Evolutionary conservation across 2,888 invertebrate genomes (phyloP).

Genomic region (Dyspetes luteomarginatus): DNA sequence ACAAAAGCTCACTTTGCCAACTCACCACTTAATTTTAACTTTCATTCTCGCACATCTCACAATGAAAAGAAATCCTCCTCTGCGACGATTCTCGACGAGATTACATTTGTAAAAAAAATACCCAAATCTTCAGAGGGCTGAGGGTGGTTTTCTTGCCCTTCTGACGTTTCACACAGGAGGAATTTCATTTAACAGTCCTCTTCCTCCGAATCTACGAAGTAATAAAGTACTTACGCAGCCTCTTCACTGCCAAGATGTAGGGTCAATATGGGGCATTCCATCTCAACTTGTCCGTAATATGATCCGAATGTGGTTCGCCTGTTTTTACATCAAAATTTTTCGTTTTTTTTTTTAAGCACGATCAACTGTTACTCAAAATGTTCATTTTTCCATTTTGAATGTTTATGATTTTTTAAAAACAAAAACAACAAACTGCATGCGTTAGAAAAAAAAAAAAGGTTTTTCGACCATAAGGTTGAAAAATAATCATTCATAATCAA

Average conservation of each 20-base stretch:
- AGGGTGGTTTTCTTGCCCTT: slow-evolving; percentile 6
- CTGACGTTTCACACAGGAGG: slow-evolving; percentile 21
- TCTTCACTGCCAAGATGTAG: neutral
- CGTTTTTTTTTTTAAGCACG: neutral
- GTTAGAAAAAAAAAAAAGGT: no score
- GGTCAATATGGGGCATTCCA: no score
- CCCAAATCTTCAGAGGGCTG: slow-evolving; percentile 46
- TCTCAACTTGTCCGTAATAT: no score
- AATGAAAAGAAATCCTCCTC: slow-evolving; percentile 38
- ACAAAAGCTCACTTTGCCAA: slow-evolving; percentile 10
- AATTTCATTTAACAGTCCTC: slow-evolving; percentile 58
- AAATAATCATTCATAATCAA: no score
- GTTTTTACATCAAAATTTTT: neutral
- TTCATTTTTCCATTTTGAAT: no score
- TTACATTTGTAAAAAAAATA: slow-evolving; percentile 63
- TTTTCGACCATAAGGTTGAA: no score
- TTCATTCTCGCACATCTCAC: neutral
- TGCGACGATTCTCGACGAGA: slow-evolving; percentile 17
- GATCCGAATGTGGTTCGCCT: no score
- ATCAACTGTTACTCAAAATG: no score
- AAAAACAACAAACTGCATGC: no score
- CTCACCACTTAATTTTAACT: slow-evolving; percentile 53
- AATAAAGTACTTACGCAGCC: slow-evolving; percentile 16
- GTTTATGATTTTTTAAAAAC: no score
- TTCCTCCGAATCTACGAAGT: neutral